These are phyloP conservation scores for Acanthiza pusilla DNA, from an alignment of 2,797 vertebrate species.

Conservation along the genomic window DNA sequence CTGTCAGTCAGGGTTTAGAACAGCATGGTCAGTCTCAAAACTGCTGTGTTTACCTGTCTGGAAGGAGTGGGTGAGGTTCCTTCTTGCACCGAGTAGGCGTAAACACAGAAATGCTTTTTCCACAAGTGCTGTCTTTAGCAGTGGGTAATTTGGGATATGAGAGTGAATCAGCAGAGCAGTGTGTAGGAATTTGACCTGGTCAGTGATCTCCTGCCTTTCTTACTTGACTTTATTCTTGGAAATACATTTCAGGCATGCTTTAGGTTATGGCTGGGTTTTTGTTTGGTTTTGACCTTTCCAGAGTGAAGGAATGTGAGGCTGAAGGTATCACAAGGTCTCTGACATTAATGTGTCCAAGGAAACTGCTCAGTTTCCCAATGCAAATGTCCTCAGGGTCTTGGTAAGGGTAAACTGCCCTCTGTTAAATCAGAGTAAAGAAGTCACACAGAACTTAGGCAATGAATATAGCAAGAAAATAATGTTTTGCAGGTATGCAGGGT, in stretches of 20 bases:
- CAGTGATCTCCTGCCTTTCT: neutral
- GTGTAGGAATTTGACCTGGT: neutral
- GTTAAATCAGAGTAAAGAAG: neutral
- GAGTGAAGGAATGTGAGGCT: neutral
- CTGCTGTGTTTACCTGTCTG: neutral
- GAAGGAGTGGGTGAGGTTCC: neutral
- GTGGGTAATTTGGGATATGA: neutral
- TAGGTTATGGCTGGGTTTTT: neutral
- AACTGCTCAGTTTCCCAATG: neutral
- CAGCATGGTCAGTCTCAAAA: neutral
- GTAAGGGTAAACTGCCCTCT: neutral
- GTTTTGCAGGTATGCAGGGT: neutral
- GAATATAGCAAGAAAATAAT: neutral
- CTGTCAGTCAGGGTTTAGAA: neutral
- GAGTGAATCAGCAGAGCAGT: neutral
- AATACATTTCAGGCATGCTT: neutral
- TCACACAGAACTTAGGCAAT: neutral
- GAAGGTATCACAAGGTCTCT: neutral
- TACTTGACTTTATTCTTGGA: neutral
- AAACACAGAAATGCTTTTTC: conserved; percentile 36
- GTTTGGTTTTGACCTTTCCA: neutral
- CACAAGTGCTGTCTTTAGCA: neutral
- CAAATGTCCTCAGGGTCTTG: neutral
- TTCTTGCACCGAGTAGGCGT: neutral
- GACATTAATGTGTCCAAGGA: neutral